Evolutionary conservation across 2,113 vertebrate genomes (phyloP), one percentile per base, ranked within the genome.

Genomic region (Catharus bicknelli): DNA sequence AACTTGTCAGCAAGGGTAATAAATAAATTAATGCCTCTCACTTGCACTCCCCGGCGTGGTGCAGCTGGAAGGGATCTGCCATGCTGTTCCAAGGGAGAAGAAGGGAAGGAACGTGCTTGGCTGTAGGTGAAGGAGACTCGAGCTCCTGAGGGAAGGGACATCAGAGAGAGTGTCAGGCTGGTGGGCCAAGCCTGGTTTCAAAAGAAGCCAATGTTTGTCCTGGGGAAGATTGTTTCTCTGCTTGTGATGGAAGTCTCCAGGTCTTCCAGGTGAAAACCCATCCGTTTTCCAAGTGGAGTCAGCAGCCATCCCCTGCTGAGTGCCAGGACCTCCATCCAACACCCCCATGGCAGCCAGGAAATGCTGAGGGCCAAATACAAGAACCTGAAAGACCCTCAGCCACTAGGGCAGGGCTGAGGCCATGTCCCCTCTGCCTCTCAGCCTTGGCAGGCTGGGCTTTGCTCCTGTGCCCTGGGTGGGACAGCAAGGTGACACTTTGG

Each of bases 1-100:
- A 91, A 48, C 81, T 90, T 89, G 91, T 92, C 92, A 77, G 58
- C 64, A 69, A 53, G 76, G 53, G 81, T 47, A 88, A 50, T 48
- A 90, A 95, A 80, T 69, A 81, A 86, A 76, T 61, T 11, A 30
- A 54, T 54, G 72, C 32, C n/a, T 55, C 50, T 40, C 61, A 66
- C 51, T 88, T 80, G 87, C 29, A 16, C 54, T 80, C 32, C 70
- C 63, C 0, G 0, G 50, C 54, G n/a, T 29, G 53, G 50, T 50
- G 64, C 84, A 81, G 92, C 87, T 92, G 91, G 83, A 86, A 83
- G 1, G 7, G 63, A 68, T 69, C 43, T 94, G 69, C 26, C 40
- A 2, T 22, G 61, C 61, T 43, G 29, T 16, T 16, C 61, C 29
- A 22, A 63, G 50, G 50, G 50, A 51, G 50, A 51, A 50, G 48